Evolutionary conservation across 2,888 invertebrate species (phyloP), one percentile per base, ranked within the genome.

Genomic region (Chrysopilus asiliformis): DNA sequence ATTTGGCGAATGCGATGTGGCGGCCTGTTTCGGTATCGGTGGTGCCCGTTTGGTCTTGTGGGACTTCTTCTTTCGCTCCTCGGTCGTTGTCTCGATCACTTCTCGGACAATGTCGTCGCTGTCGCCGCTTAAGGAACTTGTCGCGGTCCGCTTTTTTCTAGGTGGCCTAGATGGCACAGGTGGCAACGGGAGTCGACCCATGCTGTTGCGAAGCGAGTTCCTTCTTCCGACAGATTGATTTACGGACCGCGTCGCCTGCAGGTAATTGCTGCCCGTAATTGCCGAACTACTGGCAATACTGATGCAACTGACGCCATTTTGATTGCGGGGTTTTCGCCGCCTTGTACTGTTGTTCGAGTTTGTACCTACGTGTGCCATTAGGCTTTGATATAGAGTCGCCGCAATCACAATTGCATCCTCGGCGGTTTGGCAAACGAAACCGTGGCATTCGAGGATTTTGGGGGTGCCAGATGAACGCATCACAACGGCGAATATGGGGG

Each of bases 391-490:
- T 47, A 90, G 68, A 44, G 87, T 89, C 31, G 89, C 89, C 10
- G 90, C 90, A 49, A 90, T 84, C 1, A 87, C 85, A 25, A 90
- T 82, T 43, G 90, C 89, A 61, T 90, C 89, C 65, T 89, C 87
- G 20, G 86, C 80, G 51, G 80, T 80, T 60, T 80, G 79, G 62
- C 89, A 90, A 49, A 86, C 81, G 64, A 89, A 90, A 30, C 83
- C 89, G 67, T 90, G 90, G 61, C 89, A 90, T 66, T 89, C 86
- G 43, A 89, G 65, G 48, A 81, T 73, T 54, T 82, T 81, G 3
- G 81, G 78, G 15, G 79, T 76, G 30, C 77, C 81, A 34, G 75
- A 71, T 15, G 67, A 65, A 50, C 87, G 74, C 87, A 89, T 89
- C 39, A 90, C 86, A 18, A 89, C 87, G 32, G 87, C 84, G 64